Conservation (phyloP, 1,140 invertebrate species). For the Lethrus apterus region DNA sequence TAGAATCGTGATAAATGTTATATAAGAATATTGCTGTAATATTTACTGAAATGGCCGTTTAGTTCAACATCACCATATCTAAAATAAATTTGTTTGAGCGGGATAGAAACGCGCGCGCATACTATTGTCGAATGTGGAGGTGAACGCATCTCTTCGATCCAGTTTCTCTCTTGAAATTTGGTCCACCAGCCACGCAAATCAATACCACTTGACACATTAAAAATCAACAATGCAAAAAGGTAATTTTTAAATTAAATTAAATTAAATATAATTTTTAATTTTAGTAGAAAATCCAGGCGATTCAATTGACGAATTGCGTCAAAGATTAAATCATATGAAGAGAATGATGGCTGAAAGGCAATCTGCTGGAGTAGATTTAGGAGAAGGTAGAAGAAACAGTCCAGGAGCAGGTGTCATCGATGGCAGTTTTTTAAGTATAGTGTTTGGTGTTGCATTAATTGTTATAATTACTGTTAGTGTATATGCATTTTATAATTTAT, state of each 20-base stretch:
- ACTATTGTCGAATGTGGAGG: too few species aligned
- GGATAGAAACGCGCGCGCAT: too few species aligned
- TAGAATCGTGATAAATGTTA: too few species aligned
- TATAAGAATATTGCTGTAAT: too few species aligned
- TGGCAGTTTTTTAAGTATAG: slow-evolving; percentile 69
- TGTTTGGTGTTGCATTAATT: slow-evolving; percentile 64
- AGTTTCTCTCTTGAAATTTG: background rate
- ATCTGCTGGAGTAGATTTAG: slow-evolving; percentile 44
- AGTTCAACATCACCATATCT: too few species aligned
- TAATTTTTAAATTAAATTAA: background rate
- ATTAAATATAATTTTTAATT: background rate
- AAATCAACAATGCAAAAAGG: slow-evolving; percentile 4
- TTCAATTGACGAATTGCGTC: slow-evolving; percentile 70
- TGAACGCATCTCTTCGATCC: too few species aligned
- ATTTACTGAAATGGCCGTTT: too few species aligned
- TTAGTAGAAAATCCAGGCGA: slow-evolving; percentile 41
- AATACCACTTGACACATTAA: background rate
- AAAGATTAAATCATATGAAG: slow-evolving; percentile 69
- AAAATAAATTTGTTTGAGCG: too few species aligned
- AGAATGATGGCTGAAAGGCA: slow-evolving; percentile 65
- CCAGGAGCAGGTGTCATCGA: slow-evolving; percentile 57
- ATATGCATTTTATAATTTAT: slow-evolving; percentile 78
- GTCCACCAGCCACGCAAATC: slow-evolving; percentile 1
- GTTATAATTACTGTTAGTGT: slow-evolving; percentile 72
- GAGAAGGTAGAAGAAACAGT: slow-evolving; percentile 42